phyloP scores from a whole-genome alignment of 2,888 invertebrate genomes.

The Phoronis australis region DNA sequence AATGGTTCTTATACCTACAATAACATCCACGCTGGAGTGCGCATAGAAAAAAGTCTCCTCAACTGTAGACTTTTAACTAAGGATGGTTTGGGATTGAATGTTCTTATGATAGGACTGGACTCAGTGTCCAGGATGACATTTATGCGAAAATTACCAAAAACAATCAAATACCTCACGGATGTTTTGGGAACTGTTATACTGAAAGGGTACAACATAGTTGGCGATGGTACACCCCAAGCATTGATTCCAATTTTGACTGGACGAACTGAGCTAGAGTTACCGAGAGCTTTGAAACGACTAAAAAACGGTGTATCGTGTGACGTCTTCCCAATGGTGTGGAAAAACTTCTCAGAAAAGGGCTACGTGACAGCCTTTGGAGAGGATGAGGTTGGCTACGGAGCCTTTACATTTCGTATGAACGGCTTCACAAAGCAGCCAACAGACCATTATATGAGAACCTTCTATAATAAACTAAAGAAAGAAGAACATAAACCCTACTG shows the following conservation, averaged over 20 bases:
- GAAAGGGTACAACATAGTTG: slow-evolving; percentile 57
- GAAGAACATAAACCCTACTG: slow-evolving; percentile 52
- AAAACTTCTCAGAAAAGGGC: slow-evolving; percentile 60
- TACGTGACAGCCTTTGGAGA: slow-evolving; percentile 72
- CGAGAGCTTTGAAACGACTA: slow-evolving; percentile 69
- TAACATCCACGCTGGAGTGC: no score
- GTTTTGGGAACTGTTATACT: slow-evolving; percentile 56
- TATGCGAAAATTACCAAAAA: slow-evolving; percentile 23
- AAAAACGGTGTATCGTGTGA: slow-evolving; percentile 64
- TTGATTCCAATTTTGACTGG: slow-evolving; percentile 81
- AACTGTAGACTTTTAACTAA: no score
- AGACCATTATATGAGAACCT: slow-evolving; percentile 81
- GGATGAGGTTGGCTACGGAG: slow-evolving; percentile 74
- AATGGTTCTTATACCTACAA: no score
- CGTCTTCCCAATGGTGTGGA: slow-evolving; percentile 79
- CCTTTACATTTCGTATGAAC: slow-evolving; percentile 81
- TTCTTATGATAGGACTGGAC: slow-evolving; percentile 80
- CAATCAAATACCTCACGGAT: slow-evolving; percentile 20
- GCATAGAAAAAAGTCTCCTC: no score
- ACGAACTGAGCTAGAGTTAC: slow-evolving; percentile 68
- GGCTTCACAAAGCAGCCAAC: slow-evolving; percentile 78
- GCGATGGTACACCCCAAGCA: slow-evolving; percentile 57
- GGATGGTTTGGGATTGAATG: no score
- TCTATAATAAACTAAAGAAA: slow-evolving; percentile 35
- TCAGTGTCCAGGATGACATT: slow-evolving; percentile 73